Evolutionary conservation across 2,888 invertebrate species (phyloP), one percentile per base, ranked within the genome.

Genomic region (Ichneumoninae sp.): DNA sequence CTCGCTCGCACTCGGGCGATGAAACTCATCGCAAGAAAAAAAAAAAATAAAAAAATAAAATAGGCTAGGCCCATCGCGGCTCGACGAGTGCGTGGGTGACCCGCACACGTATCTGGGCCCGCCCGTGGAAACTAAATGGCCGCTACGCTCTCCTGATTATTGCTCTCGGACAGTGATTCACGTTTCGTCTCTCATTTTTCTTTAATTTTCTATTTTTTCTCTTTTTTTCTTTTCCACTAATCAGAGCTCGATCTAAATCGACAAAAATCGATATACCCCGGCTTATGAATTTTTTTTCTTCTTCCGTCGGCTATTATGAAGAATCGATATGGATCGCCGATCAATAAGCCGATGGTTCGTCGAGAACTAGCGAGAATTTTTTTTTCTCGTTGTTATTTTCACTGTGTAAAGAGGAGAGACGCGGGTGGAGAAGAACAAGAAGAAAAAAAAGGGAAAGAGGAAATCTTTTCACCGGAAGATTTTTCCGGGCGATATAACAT

Each of bases 21-120:
- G 57, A 82, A 30, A 54, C 69, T 54, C 65, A 16, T 40, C 69
- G 65, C 62, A 68, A 57, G 66, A 76, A 62, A 78, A 74, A 78
- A 50, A 68, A 78, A 70, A 71, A 80, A 52, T 47, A 13, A 68
- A 71, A 80, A 52, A 57, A 13, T 62, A 92, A 92, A 92, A 91
- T 92, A 92, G 92, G 91, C 89, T 92, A 90, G 91, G 90, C 90
- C 90, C 90, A 88, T 88, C 85, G 82, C 60, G 79, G 68, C 76
- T 47, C 72, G 71, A 71, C 30, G 72, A 75, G 77, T 79, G 86
- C 84, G 87, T 84, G 82, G 86, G 83, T 87, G 86, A 85, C 78
- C 52, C 70, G 60, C 71, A 66, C 80, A 81, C 80, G 80, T 80
- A 65, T 78, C 62, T 71, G 71, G 83, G 75, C 70, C 70, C 80